Percentiles rank a stretch among this genome's conserved stretches.
phyloP scores from a whole-genome alignment of 2,888 invertebrate genomes.

The Folsomia candida region DNA sequence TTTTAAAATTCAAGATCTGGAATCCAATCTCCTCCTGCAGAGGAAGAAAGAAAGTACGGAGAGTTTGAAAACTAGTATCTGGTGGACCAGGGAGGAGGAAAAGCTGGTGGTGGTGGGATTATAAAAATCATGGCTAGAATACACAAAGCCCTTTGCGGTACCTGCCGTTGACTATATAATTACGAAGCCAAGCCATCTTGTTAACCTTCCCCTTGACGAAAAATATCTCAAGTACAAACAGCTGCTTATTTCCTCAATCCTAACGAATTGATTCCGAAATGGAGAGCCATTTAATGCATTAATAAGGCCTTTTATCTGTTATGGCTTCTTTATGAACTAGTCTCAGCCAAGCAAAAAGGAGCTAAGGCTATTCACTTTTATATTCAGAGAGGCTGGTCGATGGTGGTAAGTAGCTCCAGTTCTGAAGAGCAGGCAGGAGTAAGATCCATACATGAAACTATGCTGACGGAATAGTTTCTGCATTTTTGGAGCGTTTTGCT shows the following conservation, averaged over 20 bases:
- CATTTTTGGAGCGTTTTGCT: too few relatives aligned
- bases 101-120: neutral
- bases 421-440: too few relatives aligned
- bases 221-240: neutral
- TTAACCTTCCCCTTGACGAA: neutral
- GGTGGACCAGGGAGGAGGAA: neutral
- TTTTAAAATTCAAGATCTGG: neutral
- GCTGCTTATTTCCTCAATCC: neutral
- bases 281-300: conserved; percentile 11
- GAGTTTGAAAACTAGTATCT: neutral
- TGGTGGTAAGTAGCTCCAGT: too few relatives aligned
- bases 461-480: too few relatives aligned
- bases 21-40: conserved; percentile 7
- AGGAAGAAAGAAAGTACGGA: neutral
- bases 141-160: neutral
- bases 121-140: too few relatives aligned
- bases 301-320: conserved; percentile 15
- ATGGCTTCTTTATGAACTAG: conserved; percentile 16
- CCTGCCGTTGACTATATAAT: neutral
- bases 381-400: too few relatives aligned
- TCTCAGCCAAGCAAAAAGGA: conserved; percentile 3
- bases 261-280: neutral
- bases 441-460: too few relatives aligned
- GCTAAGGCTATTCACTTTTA: too few relatives aligned
- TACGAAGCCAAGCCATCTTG: neutral